A percentile compares a stretch with the other conserved stretches of the same genome.
phyloP scores from a whole-genome alignment of 2,888 invertebrate genomes.

The Hydraecia micacea region DNA sequence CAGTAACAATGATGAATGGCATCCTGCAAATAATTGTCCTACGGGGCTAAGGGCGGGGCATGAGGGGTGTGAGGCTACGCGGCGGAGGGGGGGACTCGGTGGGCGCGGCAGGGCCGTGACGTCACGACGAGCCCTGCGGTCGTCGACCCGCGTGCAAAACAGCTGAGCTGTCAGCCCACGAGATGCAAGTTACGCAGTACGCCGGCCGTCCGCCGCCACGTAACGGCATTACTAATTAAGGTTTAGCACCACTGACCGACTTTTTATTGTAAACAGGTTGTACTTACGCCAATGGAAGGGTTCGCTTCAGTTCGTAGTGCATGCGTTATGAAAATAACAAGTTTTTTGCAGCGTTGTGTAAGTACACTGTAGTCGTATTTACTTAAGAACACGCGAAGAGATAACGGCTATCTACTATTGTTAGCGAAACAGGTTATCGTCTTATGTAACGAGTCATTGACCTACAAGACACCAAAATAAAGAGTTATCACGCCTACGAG shows the following conservation, averaged over 20 bases:
- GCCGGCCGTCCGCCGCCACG: slow-evolving; percentile 33
- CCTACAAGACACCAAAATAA: slow-evolving; percentile 56
- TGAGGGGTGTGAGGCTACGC: slow-evolving; percentile 60
- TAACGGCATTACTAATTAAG: slow-evolving; percentile 66
- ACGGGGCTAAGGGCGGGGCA: slow-evolving; percentile 68
- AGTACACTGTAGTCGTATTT: slow-evolving; percentile 37
- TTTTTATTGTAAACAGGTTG: slow-evolving; percentile 63
- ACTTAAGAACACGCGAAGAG: slow-evolving; percentile 55
- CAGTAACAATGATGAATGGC: slow-evolving; percentile 82
- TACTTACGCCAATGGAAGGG: slow-evolving; percentile 44
- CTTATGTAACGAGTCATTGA: slow-evolving; percentile 57
- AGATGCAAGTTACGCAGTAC: slow-evolving; percentile 59
- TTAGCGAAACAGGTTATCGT: slow-evolving; percentile 44
- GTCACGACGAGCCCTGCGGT: slow-evolving; percentile 84
- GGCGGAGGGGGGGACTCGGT: slow-evolving; percentile 60
- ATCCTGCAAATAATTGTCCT: slow-evolving; percentile 86
- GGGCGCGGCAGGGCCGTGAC: slow-evolving; percentile 83
- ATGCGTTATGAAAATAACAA: slow-evolving; percentile 40
- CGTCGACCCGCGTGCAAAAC: slow-evolving; percentile 77
- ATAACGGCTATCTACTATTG: slow-evolving; percentile 47
- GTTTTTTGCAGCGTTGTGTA: slow-evolving; percentile 51
- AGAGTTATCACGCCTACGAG: slow-evolving; percentile 48
- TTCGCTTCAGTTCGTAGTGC: slow-evolving; percentile 32
- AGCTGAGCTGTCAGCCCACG: slow-evolving; percentile 76
- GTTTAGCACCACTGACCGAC: slow-evolving; percentile 65